Percentiles rank a stretch among this genome's conserved stretches.
These are phyloP conservation scores for Orthosia incerta DNA, from an alignment of 2,888 invertebrate genomes.

Conservation along the genomic window DNA sequence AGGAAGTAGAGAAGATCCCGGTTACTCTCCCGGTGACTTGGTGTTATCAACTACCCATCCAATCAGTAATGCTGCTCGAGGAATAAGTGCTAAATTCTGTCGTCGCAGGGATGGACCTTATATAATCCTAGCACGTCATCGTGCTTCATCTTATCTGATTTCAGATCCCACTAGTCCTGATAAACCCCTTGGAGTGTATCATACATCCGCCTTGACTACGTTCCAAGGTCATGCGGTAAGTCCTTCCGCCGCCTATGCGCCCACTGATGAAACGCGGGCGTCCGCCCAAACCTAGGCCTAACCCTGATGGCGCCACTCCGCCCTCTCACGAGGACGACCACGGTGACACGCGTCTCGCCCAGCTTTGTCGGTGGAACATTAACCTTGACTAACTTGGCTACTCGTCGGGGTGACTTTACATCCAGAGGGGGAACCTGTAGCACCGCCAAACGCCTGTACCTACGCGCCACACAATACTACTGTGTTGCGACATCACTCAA, in stretches of 20 bases:
- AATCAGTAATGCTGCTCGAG: conserved; percentile 20
- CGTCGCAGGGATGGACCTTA: conserved; percentile 22
- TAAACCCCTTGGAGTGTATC: conserved; percentile 10
- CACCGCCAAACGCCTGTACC: not conserved
- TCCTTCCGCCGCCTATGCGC: not conserved
- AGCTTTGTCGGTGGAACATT: not conserved
- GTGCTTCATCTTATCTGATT: conserved; percentile 23
- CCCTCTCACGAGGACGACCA: not conserved
- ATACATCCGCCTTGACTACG: conserved; percentile 13
- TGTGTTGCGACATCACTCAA: too few relatives aligned
- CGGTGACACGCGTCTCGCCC: not conserved
- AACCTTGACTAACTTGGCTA: not conserved
- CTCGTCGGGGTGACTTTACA: conserved; percentile 8
- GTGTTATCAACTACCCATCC: conserved; percentile 18
- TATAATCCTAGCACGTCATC: conserved; percentile 17
- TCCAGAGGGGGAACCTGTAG: conserved; percentile 14
- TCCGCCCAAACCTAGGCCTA: conserved; percentile 4
- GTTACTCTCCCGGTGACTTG: conserved; percentile 14
- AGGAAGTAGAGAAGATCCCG: conserved; percentile 18
- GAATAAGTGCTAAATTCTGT: conserved; percentile 27
- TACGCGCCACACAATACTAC: not conserved
- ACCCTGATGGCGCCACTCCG: not conserved
- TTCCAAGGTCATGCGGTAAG: conserved; percentile 3
- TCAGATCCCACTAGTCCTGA: conserved; percentile 13
- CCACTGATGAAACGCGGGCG: conserved; percentile 10